phyloP scores from a whole-genome alignment of 2,888 invertebrate species.

The Heteromyza rotundicornis region DNA sequence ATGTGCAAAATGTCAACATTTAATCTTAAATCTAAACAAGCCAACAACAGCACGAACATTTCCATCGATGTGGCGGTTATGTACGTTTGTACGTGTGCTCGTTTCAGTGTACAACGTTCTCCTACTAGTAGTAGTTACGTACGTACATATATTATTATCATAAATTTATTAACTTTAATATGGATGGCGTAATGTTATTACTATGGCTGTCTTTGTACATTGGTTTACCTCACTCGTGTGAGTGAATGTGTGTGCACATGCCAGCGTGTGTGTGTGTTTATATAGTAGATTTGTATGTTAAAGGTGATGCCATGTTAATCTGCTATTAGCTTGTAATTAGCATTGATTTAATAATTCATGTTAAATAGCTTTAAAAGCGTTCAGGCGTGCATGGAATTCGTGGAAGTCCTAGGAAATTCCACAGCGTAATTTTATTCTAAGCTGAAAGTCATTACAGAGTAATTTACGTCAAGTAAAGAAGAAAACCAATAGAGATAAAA shows the following conservation, averaged over 20 bases:
- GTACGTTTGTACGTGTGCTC: not conserved
- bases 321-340: conserved; percentile 50
- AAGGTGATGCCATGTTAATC: conserved; percentile 38
- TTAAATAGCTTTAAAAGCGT: conserved; percentile 15
- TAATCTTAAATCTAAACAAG: conserved; percentile 7
- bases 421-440: not conserved
- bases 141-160: conserved; percentile 10
- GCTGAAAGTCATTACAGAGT: no score
- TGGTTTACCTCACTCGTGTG: not conserved
- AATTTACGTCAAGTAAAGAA: no score
- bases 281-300: conserved; percentile 39
- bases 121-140: not conserved
- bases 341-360: conserved; percentile 40
- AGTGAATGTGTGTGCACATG: not conserved
- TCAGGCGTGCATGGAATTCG: no score
- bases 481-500: no score
- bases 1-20: conserved; percentile 8
- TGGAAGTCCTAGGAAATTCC: not conserved
- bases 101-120: not conserved
- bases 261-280: conserved; percentile 28
- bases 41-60: not conserved
- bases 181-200: conserved; percentile 16
- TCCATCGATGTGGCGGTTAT: no score
- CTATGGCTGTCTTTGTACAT: conserved; percentile 22
- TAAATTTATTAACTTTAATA: conserved; percentile 1